Percentiles rank a stretch among this genome's conserved stretches.
These are phyloP conservation scores for Drosophila engyochracea DNA, from an alignment of 2,888 invertebrate genomes.

Conservation along the genomic window DNA sequence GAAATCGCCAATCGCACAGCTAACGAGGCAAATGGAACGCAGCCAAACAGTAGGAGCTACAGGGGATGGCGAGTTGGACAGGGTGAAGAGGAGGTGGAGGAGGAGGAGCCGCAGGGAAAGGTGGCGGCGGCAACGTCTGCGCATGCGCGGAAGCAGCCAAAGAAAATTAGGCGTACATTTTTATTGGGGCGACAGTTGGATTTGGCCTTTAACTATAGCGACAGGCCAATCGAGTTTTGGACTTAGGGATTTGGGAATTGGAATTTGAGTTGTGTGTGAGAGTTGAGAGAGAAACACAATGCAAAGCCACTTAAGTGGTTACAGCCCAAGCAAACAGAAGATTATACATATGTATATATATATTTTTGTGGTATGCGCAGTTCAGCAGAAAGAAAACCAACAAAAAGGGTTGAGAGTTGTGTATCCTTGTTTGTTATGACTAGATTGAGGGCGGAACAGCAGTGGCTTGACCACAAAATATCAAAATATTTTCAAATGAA, in stretches of 20 bases:
- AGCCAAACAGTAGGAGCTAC: not conserved
- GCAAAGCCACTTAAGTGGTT: constrained; percentile 75
- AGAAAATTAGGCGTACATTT: constrained; percentile 73
- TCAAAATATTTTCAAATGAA: constrained; percentile 59
- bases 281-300: constrained; percentile 24
- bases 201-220: constrained; percentile 17
- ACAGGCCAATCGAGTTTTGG: constrained; percentile 6
- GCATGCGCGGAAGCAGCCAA: constrained; percentile 66
- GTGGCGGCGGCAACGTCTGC: constrained; percentile 55
- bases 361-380: constrained; percentile 9
- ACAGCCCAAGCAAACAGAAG: constrained; percentile 56
- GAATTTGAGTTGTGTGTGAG: constrained; percentile 37
- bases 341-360: not conserved
- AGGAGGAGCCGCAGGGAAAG: not conserved
- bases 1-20: constrained; percentile 66
- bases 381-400: constrained; percentile 39
- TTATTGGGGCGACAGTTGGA: constrained; percentile 70
- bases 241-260: constrained; percentile 11
- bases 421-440: constrained; percentile 29
- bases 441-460: constrained; percentile 56
- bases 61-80: not conserved
- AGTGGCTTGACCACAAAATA: constrained; percentile 60
- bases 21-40: constrained; percentile 63
- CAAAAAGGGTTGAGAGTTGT: constrained; percentile 41
- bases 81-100: not conserved